Conservation (phyloP, 2,797 vertebrate genomes). For the Selene dorsalis region DNA sequence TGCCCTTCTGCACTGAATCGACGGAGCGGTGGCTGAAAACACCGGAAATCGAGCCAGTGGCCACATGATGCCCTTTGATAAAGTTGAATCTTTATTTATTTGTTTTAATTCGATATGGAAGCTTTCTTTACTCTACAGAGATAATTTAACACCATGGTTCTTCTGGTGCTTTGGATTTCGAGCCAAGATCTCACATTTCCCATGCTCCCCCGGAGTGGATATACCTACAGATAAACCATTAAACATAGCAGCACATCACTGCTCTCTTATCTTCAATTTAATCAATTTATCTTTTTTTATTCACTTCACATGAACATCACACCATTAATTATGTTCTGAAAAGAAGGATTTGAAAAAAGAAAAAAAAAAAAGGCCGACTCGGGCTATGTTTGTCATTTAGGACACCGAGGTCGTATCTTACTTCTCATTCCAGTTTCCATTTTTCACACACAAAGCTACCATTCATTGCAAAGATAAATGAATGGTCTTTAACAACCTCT, state of each 20-base stretch:
- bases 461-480: slow-evolving; percentile 23
- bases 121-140: slow-evolving; percentile 11
- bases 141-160: not conserved
- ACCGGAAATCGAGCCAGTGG: slow-evolving; percentile 32
- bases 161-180: not conserved
- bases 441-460: not conserved
- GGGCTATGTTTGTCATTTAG: not conserved
- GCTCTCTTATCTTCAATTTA: not conserved
- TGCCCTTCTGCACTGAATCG: slow-evolving; percentile 52
- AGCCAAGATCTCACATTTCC: not conserved
- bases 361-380: not conserved
- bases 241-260: not conserved
- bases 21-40: slow-evolving; percentile 39
- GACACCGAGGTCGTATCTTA: not conserved
- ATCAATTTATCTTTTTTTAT: not conserved
- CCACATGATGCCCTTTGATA: slow-evolving; percentile 35
- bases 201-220: not conserved
- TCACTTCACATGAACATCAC: not conserved
- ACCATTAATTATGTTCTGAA: slow-evolving; percentile 4
- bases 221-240: not conserved
- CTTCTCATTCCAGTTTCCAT: slow-evolving; percentile 2
- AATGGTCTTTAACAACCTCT: not conserved
- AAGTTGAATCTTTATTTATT: slow-evolving; percentile 40
- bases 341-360: not conserved
- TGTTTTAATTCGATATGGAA: slow-evolving; percentile 13